Evolutionary conservation across 2,113 vertebrate species (phyloP).

Genomic region (Mesoclemmys tuberculata): DNA sequence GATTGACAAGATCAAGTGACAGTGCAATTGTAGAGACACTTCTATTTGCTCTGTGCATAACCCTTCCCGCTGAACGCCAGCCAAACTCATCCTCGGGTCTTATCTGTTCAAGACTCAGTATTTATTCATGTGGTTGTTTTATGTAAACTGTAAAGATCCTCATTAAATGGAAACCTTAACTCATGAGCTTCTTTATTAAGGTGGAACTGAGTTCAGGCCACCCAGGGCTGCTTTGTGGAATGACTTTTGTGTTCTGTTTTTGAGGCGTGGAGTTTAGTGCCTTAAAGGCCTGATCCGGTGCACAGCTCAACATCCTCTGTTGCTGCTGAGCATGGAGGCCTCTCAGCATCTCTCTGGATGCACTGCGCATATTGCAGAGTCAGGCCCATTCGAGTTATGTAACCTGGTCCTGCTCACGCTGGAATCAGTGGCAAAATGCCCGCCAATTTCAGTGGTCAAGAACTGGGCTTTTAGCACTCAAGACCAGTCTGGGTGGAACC

Average conservation of each 20-base stretch:
- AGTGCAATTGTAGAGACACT: not conserved
- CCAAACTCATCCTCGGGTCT: conserved; percentile 48
- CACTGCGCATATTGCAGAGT: not conserved
- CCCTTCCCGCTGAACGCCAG: conserved; percentile 5
- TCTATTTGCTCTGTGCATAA: conserved; percentile 31
- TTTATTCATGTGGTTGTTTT: conserved; percentile 55
- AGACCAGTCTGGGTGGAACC: not conserved
- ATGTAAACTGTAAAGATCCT: conserved; percentile 50
- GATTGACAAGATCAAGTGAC: conserved; percentile 43
- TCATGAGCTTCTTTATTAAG: conserved; percentile 19
- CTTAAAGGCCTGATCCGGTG: fast-evolving
- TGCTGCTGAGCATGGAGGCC: not conserved
- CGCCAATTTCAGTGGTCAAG: not conserved
- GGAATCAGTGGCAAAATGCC: not conserved
- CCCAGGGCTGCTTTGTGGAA: not conserved
- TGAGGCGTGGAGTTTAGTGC: not conserved
- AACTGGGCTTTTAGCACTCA: not conserved
- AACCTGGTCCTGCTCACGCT: not conserved
- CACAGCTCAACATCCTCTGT: not conserved
- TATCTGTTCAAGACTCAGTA: conserved; percentile 41
- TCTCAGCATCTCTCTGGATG: not conserved
- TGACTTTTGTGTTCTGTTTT: not conserved
- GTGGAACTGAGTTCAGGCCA: not conserved
- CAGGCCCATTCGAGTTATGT: too few relatives aligned
- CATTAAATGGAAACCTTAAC: conserved; percentile 38